Evolutionary conservation across 2,888 invertebrate species (phyloP), one percentile per base, ranked within the genome.

Genomic region (Scaptomyza parva): DNA sequence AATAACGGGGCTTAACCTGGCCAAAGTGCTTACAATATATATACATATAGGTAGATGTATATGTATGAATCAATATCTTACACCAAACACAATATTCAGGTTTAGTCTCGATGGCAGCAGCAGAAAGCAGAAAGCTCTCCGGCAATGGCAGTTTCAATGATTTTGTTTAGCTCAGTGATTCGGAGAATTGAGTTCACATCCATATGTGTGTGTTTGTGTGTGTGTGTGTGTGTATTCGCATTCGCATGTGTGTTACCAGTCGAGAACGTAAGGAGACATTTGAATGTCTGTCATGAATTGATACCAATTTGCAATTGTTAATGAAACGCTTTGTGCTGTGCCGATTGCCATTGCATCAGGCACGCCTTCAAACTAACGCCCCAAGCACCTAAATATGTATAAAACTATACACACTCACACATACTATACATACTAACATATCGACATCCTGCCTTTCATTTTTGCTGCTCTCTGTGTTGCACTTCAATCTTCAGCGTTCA

Each of bases 161-260:
- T 87, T 88, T 89, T 88, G 89, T 89, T 89, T 88, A 78, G 86
- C 84, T 86, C 86, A 87, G 74, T 88, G 87, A 86, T 82, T 89
- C 88, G 72, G 81, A 86, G 89, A 89, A 89, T 89, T 87, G 76
- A 81, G 87, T 86, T 78, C 72, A 66, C 55, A 70, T 55, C 50
- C 37, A 30, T 18, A 12, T 40, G 37, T 35, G 17, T 50, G 43
- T 24, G n/a, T 20, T 17, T 14, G 40, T 41, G 18, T 33, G 6
- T 26, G 24, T 33, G 18, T 22, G 47, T 47, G 45, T 37, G 22
- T 33, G 3, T 33, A 18, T 24, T 12, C 14, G 45, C 30, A 5
- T 45, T 7, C n/a, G 20, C 18, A 11, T 53, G 35, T 24, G 57
- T 52, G 17, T 28, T 59, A 57, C 28, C 24, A 51, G 48, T 70